Conservation (phyloP, 2,797 vertebrate genomes). For the Enteromius fasciolatus region DNA sequence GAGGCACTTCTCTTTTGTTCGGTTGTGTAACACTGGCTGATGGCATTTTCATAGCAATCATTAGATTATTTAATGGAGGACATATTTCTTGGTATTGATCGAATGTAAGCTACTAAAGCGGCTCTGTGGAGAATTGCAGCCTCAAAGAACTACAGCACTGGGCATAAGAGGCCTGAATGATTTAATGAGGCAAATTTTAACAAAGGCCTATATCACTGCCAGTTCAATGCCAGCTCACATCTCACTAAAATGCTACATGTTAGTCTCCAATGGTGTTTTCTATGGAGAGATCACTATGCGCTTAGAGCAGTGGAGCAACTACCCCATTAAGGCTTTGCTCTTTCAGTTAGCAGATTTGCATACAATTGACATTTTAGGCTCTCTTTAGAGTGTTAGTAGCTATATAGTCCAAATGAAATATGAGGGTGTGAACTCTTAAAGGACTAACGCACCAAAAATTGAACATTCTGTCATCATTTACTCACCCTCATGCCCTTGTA, state of each 20-base stretch:
- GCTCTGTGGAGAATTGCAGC: conserved; percentile 19
- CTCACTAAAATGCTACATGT: conserved; percentile 9
- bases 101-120: not conserved
- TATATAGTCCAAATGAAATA: conserved; percentile 7
- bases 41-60: conserved; percentile 32
- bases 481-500: not conserved
- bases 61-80: conserved; percentile 36
- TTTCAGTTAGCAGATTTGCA: conserved; percentile 39
- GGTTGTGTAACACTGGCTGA: conserved; percentile 31
- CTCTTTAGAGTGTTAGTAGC: not conserved
- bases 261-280: not conserved
- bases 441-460: not conserved
- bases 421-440: not conserved
- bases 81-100: conserved; percentile 31
- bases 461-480: conserved; percentile 1
- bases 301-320: conserved; percentile 18
- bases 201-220: conserved; percentile 2
- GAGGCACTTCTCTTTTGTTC: conserved; percentile 6
- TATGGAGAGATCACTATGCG: not conserved
- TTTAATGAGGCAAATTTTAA: conserved; percentile 37
- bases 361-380: conserved; percentile 40
- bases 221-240: conserved; percentile 25
- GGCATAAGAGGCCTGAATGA: conserved; percentile 13
- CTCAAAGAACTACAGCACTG: conserved; percentile 17
- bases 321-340: not conserved